Conservation (phyloP, 2,113 vertebrate species). For the Erpornis zantholeuca region DNA sequence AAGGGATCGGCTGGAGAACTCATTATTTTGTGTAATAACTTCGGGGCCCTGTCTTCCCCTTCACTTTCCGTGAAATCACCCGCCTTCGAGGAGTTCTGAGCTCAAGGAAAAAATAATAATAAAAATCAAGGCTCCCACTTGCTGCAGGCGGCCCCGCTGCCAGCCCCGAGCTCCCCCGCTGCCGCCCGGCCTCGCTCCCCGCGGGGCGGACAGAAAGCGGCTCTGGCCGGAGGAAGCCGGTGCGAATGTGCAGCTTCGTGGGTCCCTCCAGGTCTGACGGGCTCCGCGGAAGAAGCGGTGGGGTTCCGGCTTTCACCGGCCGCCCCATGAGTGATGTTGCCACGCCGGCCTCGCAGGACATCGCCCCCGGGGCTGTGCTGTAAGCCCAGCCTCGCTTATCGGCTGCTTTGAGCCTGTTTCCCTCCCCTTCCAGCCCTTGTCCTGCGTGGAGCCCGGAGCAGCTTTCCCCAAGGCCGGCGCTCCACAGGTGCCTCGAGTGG, state of each 20-base stretch:
- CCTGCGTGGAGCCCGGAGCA: neutral
- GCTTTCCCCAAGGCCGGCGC: neutral
- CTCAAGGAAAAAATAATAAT: neutral
- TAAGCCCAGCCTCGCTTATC: neutral
- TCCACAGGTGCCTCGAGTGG: neutral
- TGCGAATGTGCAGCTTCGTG: neutral
- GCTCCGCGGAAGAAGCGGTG: neutral
- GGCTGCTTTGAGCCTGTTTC: neutral
- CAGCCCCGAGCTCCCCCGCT: neutral
- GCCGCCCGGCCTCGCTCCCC: neutral
- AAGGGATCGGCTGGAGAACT: slow-evolving; percentile 32
- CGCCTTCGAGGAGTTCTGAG: neutral
- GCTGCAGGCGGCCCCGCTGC: neutral
- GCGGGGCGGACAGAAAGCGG: neutral
- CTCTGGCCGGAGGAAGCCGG: neutral
- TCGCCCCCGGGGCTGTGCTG: neutral
- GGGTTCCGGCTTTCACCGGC: too few relatives aligned
- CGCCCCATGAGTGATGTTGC: neutral
- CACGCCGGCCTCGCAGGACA: neutral
- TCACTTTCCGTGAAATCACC: neutral
- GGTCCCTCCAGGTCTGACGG: neutral
- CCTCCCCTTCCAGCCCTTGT: neutral
- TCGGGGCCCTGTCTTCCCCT: slow-evolving; percentile 40
- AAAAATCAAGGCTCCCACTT: neutral
- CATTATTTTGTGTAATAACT: slow-evolving; percentile 45